Evolutionary conservation across 2,113 vertebrate species (phyloP), one percentile per base, ranked within the genome.

Genomic region (Microcebus murinus): DNA sequence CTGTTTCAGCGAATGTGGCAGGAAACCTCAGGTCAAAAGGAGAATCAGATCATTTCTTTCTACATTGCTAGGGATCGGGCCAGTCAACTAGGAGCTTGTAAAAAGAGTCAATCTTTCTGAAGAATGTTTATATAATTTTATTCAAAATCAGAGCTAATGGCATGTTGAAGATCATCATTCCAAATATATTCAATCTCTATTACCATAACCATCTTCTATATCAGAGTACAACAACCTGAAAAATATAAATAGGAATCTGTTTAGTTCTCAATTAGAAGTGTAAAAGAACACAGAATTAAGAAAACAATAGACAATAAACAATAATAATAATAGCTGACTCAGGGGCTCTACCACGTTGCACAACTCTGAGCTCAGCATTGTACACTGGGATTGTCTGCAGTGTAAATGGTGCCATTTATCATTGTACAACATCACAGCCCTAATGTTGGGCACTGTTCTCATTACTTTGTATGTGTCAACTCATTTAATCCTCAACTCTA

Each of bases 301-400:
- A 57, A 10, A 34, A 70, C 31, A 52, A 1, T 39, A 4, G 15
- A 21, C 13, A 82, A 48, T 59, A 65, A 65, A 55, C 52, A 55
- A 57, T 27, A 63, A 36, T 17, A 61, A n/a, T 14, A n/a, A 57
- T 18, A 84, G 29, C 31, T 61, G 27, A 8, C 8, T 52, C 45
- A 63, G 29, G 23, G n/a, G 7, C 27, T 2, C 3, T 0, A 6
- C 14, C 4, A 45, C 39, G n/a, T 8, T 36, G 42, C 2, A 18
- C 36, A 21, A 6, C 8, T 50, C 15, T 45, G 27, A 68, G 77
- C 6, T 77, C 20, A n/a, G n/a, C 12, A 25, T 27, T 52, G 4
- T 27, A 11, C n/a, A n/a, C n/a, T 31, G 3, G 74, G 39, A 63
- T 6, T 8, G 21, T 36, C 21, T 57, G 6, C 25, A 70, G 9